These are phyloP conservation scores for Paraplagusia blochii DNA, from an alignment of 2,113 vertebrate species.

Conservation along the genomic window DNA sequence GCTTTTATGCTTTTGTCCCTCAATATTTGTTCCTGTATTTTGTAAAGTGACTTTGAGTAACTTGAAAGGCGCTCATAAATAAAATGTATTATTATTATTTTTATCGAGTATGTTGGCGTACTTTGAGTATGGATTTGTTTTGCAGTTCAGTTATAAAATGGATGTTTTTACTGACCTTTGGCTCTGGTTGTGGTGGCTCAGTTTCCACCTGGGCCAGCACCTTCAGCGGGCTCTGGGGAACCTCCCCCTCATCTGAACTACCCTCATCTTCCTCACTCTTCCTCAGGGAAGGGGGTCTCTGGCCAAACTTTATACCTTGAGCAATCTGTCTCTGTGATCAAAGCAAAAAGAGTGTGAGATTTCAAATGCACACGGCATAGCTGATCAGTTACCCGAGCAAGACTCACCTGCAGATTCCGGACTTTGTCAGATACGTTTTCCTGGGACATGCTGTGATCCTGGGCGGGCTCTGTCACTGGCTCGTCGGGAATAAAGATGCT, in stretches of 20 bases:
- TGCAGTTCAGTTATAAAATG: no score
- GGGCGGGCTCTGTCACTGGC: conserved; percentile 75
- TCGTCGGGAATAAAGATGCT: conserved; percentile 97
- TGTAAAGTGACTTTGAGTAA: no score
- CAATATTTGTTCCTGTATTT: no score
- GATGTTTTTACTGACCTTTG: conserved; percentile 41
- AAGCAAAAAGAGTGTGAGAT: conserved; percentile 1
- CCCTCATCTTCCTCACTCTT: conserved; percentile 79
- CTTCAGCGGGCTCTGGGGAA: conserved; percentile 78
- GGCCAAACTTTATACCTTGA: conserved; percentile 94
- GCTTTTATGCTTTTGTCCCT: no score
- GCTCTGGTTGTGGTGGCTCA: conserved; percentile 59
- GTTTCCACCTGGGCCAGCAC: conserved; percentile 76
- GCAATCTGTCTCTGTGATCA: conserved; percentile 88
- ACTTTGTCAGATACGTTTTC: conserved; percentile 95
- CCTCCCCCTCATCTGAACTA: conserved; percentile 80
- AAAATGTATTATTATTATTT: no score
- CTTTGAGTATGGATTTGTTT: no score
- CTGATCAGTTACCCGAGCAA: no score
- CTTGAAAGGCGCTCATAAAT: no score
- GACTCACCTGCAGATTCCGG: conserved; percentile 90
- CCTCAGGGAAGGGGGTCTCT: conserved; percentile 82
- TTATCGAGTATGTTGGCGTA: no score
- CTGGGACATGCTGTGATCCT: conserved; percentile 90
- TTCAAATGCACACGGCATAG: background rate